Conservation (phyloP, 30 jellyfish, hydroid and myxozoan species). For the Phacellophora camtschatica region DNA sequence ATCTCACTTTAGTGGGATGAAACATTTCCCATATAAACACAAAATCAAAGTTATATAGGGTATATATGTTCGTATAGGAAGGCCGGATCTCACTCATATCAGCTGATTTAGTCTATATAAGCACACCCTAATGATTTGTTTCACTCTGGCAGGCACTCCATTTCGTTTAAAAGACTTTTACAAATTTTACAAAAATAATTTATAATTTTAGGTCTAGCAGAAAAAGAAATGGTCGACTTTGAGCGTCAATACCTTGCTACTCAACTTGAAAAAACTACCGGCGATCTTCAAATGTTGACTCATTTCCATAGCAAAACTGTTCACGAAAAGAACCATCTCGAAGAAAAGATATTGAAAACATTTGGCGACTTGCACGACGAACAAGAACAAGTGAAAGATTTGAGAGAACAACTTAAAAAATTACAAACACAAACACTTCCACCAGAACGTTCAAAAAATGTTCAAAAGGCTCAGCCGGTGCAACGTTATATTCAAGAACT, state of each 20-base stretch:
- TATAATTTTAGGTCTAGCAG: conserved; percentile 65
- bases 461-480: conserved; percentile 1
- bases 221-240: conserved; percentile 77
- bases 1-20: too few species aligned
- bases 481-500: conserved; percentile 58
- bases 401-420: conserved; percentile 39
- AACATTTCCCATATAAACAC: too few species aligned
- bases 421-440: neutral
- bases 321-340: conserved; percentile 74
- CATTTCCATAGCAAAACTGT: conserved; percentile 42
- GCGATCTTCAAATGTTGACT: conserved; percentile 62
- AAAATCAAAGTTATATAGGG: too few species aligned
- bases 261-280: conserved; percentile 75
- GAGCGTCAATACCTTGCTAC: conserved; percentile 80
- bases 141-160: too few species aligned
- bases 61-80: too few species aligned
- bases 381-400: conserved; percentile 46
- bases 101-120: too few species aligned
- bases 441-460: too few species aligned
- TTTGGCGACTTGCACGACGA: conserved; percentile 28
- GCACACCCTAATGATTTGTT: too few species aligned
- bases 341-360: conserved; percentile 67
- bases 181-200: neutral
- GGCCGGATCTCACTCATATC: too few species aligned
- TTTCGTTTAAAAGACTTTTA: neutral